Conservation (phyloP, 2,888 invertebrate genomes). For the Eristalis tenax region DNA sequence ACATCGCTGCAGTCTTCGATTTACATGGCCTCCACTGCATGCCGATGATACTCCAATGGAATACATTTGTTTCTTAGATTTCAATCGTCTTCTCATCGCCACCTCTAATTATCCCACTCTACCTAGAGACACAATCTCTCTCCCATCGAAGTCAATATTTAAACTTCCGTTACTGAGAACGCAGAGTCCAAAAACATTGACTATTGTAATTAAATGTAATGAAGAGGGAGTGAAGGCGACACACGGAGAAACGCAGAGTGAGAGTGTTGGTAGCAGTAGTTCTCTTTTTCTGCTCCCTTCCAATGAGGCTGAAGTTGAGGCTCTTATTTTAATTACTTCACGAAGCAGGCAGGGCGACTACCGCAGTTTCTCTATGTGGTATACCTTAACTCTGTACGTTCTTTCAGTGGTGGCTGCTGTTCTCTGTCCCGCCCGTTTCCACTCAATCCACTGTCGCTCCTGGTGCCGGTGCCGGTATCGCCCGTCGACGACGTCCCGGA, state of each 20-base stretch:
- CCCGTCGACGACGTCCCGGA: slow-evolving; percentile 5
- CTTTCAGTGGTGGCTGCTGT: background rate
- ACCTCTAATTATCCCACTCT: background rate
- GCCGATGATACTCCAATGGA: background rate
- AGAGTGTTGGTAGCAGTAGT: too few relatives aligned
- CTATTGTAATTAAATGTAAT: slow-evolving; percentile 26
- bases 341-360: slow-evolving; percentile 1
- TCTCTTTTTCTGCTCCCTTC: background rate
- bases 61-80: background rate
- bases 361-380: background rate
- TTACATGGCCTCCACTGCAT: background rate
- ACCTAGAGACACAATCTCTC: background rate
- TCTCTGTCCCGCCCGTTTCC: background rate
- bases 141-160: slow-evolving; percentile 28
- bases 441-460: background rate
- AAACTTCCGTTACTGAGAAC: slow-evolving; percentile 1
- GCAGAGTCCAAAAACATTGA: slow-evolving; percentile 23
- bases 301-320: background rate
- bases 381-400: slow-evolving; percentile 14
- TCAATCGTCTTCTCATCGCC: background rate
- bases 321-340: slow-evolving; percentile 38
- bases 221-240: background rate
- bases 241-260: background rate
- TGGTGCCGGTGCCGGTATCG: background rate
- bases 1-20: background rate